Evolutionary conservation across 1,140 invertebrate genomes (phyloP).

Genomic region (Monochamus saltuarius): DNA sequence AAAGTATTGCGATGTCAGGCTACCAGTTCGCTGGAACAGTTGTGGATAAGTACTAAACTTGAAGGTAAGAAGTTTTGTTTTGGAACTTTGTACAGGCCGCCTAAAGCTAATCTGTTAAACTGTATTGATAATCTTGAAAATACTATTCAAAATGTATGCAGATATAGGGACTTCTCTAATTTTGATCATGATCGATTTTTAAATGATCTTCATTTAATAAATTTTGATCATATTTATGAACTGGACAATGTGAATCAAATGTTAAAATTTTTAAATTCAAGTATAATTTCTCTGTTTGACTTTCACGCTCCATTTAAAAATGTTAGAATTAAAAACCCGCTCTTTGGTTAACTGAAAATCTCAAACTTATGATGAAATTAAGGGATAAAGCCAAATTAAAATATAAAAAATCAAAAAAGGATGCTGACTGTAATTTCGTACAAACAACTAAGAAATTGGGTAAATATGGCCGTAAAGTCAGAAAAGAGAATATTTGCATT

Average conservation of each 20-base stretch:
- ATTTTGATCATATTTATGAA: neutral
- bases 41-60: neutral
- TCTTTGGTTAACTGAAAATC: neutral
- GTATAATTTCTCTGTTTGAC: neutral
- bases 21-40: neutral
- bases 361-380: neutral
- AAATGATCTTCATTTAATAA: neutral
- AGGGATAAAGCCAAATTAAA: neutral
- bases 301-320: too few species aligned
- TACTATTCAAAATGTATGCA: neutral
- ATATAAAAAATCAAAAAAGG: neutral
- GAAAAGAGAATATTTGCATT: too few species aligned
- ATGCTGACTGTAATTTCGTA: neutral
- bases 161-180: neutral
- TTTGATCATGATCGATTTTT: neutral
- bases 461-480: too few species aligned
- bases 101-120: neutral
- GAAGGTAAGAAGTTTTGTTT: neutral
- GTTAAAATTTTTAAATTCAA: neutral
- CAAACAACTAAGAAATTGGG: too few species aligned
- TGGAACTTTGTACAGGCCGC: neutral
- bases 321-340: too few species aligned
- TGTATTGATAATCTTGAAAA: neutral
- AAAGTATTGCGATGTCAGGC: neutral
- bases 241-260: conserved; percentile 1